Evolutionary conservation across 2,888 invertebrate species (phyloP), one percentile per base, ranked within the genome.

Genomic region (Lithosia quadra): DNA sequence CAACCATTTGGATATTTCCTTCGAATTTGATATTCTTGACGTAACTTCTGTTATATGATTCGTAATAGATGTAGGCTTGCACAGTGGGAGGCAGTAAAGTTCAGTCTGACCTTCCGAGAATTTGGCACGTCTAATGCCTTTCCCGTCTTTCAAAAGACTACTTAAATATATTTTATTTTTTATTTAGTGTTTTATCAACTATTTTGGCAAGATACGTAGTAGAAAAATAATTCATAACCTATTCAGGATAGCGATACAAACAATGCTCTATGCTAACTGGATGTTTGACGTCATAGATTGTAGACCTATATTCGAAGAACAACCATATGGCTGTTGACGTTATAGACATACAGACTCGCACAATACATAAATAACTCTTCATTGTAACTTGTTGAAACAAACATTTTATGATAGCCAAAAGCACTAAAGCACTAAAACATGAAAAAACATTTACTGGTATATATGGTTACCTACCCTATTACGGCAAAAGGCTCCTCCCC

Each of bases 241-340:
- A 74, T 74, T 71, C 60, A 58, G 64, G 39, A 53, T 75, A 67
- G 34, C 64, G 67, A 72, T 68, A 69, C 64, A 57, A 60, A 69
- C 73, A 74, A 74, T 78, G 57, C 63, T 69, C 63, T 63, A 36
- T 67, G 72, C 76, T 74, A 70, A 80, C 67, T 65, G 61, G 65
- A 68, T 34, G 55, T 15, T 66, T 80, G 78, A 80, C 80, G 78
- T 67, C 76, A 72, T 36, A 55, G 49, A 57, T 33, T 55, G 15
- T 43, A 71, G 66, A 63, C 60, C 71, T 72, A 56, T 66, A 70
- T 55, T 56, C 62, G 64, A 43, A 58, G 68, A 39, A 68, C 66
- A 68, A 69, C 68, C 64, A 69, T 71, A 63, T 9, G 55, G 60
- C 33, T 58, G 55, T 65, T 65, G 43, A 24, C 33, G n/a, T n/a